These are phyloP conservation scores for Aphelinus atriplicis DNA, from an alignment of 1,140 invertebrate genomes.

Conservation along the genomic window DNA sequence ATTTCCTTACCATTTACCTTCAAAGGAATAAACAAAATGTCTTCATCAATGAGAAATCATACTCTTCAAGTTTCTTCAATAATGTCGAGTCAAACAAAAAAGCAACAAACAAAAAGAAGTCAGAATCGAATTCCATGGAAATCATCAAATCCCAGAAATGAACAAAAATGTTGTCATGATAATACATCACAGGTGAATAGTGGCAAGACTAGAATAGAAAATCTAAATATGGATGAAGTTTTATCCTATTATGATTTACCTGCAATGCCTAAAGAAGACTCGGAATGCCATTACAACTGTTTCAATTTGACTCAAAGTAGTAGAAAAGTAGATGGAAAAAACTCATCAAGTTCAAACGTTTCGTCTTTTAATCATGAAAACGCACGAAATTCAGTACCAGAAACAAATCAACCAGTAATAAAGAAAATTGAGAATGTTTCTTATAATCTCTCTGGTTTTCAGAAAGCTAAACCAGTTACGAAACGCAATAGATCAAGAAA, in stretches of 20 bases:
- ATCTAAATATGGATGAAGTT: conserved; percentile 14
- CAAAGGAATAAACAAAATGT: conserved; percentile 17
- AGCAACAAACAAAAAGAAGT: neutral
- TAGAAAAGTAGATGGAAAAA: too few relatives aligned
- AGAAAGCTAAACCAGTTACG: neutral
- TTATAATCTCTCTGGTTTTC: neutral
- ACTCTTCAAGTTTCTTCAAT: conserved; percentile 21
- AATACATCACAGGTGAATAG: neutral
- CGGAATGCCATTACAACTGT: too few relatives aligned
- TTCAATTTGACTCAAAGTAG: too few relatives aligned
- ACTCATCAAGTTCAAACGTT: too few relatives aligned
- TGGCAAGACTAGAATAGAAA: neutral
- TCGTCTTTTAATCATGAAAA: too few relatives aligned
- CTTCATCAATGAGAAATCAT: conserved; percentile 11
- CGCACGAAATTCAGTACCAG: too few relatives aligned
- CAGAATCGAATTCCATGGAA: neutral
- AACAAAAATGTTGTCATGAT: neutral
- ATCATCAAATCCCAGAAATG: neutral
- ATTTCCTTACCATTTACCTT: conserved; percentile 11
- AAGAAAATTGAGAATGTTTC: conserved; percentile 24
- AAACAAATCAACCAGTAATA: conserved; percentile 1
- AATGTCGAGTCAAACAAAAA: conserved; percentile 7
- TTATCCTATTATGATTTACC: conserved; percentile 25
- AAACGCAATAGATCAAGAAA: neutral
- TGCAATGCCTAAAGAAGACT: conserved; percentile 12